phyloP scores from a whole-genome alignment of 2,888 invertebrate genomes.

The Chrysomela aeneicollis region DNA sequence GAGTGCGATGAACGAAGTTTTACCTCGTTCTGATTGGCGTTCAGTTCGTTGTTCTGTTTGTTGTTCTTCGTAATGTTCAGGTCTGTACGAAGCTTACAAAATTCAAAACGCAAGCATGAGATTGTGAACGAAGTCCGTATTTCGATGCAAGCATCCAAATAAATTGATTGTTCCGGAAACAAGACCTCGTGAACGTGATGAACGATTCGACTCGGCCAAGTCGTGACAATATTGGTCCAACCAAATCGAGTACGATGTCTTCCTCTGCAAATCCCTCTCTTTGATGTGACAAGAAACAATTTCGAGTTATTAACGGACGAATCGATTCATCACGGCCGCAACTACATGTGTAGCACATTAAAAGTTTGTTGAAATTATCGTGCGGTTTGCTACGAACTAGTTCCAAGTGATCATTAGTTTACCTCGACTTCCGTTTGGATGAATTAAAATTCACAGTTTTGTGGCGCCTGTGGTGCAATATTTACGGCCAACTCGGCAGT shows the following conservation, averaged over 20 bases:
- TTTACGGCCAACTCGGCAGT: constrained; percentile 13
- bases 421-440: not conserved
- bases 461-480: constrained; percentile 16
- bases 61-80: too few species aligned
- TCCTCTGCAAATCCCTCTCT: not conserved
- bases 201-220: not conserved
- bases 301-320: not conserved
- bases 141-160: too few species aligned
- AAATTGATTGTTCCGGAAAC: not conserved
- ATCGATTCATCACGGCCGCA: constrained; percentile 1
- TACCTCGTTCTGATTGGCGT: too few species aligned
- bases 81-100: too few species aligned
- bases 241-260: not conserved
- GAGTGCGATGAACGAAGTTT: too few species aligned
- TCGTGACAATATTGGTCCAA: not conserved
- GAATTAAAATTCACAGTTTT: constrained; percentile 1
- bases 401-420: constrained; percentile 1
- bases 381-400: not conserved
- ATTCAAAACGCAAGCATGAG: too few species aligned
- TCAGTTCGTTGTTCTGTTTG: too few species aligned
- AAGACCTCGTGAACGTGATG: not conserved
- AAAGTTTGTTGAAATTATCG: constrained; percentile 1
- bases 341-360: constrained; percentile 5
- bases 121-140: too few species aligned
- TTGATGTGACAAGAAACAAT: not conserved